phyloP scores from a whole-genome alignment of 1,140 invertebrate species.

The Micrasema longulum region DNA sequence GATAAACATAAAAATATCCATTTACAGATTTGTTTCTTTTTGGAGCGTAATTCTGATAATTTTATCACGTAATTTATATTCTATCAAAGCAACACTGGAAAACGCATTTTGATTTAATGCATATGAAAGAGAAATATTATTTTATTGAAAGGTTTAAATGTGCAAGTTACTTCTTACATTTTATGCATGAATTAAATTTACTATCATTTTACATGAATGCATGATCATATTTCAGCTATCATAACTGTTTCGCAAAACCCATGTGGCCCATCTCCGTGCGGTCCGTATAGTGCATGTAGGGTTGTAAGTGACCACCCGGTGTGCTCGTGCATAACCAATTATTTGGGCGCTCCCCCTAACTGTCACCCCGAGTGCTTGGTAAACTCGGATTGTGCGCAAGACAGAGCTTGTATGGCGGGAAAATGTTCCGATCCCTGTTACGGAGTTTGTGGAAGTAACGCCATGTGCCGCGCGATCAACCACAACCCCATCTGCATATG shows the following conservation, averaged over 20 bases:
- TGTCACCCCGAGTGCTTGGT: slow-evolving; percentile 78
- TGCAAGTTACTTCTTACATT: too few species aligned
- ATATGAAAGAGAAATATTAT: too few species aligned
- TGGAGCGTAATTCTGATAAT: too few species aligned
- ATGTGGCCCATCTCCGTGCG: slow-evolving; percentile 76
- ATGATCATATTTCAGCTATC: slow-evolving; percentile 48
- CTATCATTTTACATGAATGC: slow-evolving; percentile 26
- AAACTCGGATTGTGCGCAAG: slow-evolving; percentile 76
- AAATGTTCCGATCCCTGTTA: slow-evolving; percentile 81
- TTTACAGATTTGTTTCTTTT: too few species aligned
- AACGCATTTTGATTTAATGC: too few species aligned
- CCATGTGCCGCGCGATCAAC: slow-evolving; percentile 76
- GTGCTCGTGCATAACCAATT: slow-evolving; percentile 75
- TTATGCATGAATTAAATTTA: slow-evolving; percentile 20
- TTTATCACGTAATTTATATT: too few species aligned
- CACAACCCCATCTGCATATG: slow-evolving; percentile 85
- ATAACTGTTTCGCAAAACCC: slow-evolving; percentile 63
- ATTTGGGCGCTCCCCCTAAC: slow-evolving; percentile 75
- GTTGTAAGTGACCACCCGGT: slow-evolving; percentile 73
- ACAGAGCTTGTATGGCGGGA: slow-evolving; percentile 78
- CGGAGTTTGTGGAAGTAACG: slow-evolving; percentile 77
- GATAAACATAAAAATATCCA: too few species aligned
- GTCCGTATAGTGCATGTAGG: slow-evolving; percentile 74
- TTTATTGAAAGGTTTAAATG: too few species aligned
- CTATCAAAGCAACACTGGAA: too few species aligned